Evolutionary conservation across 2,888 invertebrate species (phyloP).

Genomic region (Hofmannophila pseudospretella): DNA sequence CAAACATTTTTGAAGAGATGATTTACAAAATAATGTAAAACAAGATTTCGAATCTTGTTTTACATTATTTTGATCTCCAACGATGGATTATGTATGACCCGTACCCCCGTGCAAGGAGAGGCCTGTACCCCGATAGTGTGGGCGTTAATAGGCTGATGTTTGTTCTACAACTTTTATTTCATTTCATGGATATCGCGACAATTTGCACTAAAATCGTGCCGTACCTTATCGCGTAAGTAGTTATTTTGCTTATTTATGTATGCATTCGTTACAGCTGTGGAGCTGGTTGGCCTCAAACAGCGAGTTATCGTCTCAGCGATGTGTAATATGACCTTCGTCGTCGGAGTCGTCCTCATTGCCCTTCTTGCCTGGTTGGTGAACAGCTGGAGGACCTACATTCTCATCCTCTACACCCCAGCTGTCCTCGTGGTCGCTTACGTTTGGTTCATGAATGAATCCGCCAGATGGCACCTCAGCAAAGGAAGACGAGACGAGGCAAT

Average conservation of each 20-base stretch:
- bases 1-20: too few relatives aligned
- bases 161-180: too few relatives aligned
- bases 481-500: conserved; percentile 82
- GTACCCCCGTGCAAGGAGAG: too few relatives aligned
- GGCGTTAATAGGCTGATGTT: too few relatives aligned
- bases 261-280: conserved; percentile 81
- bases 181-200: too few relatives aligned
- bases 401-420: conserved; percentile 84
- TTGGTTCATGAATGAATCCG: conserved; percentile 86
- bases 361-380: conserved; percentile 84
- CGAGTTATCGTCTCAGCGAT: conserved; percentile 86
- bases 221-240: not conserved
- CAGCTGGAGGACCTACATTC: conserved; percentile 84
- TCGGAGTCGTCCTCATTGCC: conserved; percentile 85
- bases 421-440: conserved; percentile 82
- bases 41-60: too few relatives aligned
- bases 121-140: too few relatives aligned
- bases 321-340: conserved; percentile 85
- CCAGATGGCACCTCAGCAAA: conserved; percentile 87
- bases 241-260: conserved; percentile 18
- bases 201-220: too few relatives aligned
- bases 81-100: too few relatives aligned
- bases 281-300: conserved; percentile 86
- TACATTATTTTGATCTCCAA: too few relatives aligned
- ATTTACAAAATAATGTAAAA: too few relatives aligned